Percentiles rank a stretch among this genome's conserved stretches.
These are phyloP conservation scores for Odontocerum albicorne DNA, from an alignment of 2,888 invertebrate genomes.

Conservation along the genomic window DNA sequence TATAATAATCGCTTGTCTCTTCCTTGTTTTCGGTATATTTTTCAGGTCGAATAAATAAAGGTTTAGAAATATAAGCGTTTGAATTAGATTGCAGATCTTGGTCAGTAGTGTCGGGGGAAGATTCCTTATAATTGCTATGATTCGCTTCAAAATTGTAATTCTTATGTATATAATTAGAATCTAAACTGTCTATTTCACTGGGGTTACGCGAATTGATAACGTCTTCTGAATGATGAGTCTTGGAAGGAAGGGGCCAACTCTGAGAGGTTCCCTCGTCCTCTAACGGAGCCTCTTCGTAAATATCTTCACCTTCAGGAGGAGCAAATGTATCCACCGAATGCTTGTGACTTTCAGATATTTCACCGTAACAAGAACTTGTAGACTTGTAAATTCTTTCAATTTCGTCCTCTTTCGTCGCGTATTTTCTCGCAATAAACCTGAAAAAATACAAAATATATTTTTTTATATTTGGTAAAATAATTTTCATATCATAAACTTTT, in stretches of 20 bases:
- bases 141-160: slow-evolving; percentile 58
- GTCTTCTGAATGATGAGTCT: slow-evolving; percentile 54
- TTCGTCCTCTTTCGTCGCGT: slow-evolving; percentile 57
- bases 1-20: slow-evolving; percentile 34
- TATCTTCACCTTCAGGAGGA: slow-evolving; percentile 13
- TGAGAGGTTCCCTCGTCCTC: slow-evolving; percentile 2
- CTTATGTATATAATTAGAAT: slow-evolving; percentile 61
- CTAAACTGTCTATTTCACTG: slow-evolving; percentile 60
- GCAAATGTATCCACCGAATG: slow-evolving; percentile 37
- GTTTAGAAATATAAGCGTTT: slow-evolving; percentile 39
- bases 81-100: slow-evolving; percentile 42
- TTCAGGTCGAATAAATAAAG: slow-evolving; percentile 44
- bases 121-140: slow-evolving; percentile 50
- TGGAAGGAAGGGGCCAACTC: no score
- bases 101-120: slow-evolving; percentile 51
- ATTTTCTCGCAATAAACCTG: slow-evolving; percentile 40
- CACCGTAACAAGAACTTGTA: slow-evolving; percentile 56
- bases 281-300: slow-evolving; percentile 14
- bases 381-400: slow-evolving; percentile 56
- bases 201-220: slow-evolving; percentile 55
- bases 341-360: slow-evolving; percentile 50
- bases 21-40: slow-evolving; percentile 13
- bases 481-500: no score
- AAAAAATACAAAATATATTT: background rate
- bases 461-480: no score